Base-by-base conservation (phyloP, 2,888 invertebrate species). In the Drosophila paranaensis region DNA sequence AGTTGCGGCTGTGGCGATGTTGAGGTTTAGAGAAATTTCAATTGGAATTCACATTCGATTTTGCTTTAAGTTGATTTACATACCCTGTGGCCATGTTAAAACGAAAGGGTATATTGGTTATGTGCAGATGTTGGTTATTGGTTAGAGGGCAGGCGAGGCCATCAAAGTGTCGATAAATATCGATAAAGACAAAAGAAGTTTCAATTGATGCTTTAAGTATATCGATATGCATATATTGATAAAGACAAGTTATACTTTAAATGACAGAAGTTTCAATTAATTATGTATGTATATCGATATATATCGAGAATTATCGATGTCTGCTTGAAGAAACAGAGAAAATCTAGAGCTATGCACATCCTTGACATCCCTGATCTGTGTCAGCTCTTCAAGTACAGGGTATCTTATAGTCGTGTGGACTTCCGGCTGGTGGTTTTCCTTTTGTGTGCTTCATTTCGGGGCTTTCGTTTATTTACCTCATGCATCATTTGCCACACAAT, bases 401-500 rank as follows among this genome's bases (percentile, higher is more conserved):
- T 56, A 43, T 6, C 16, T 16, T 2, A 16, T 6, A 33, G 16
- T 35, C 50, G 35, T 35, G 13, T 13, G 2, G 6, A 16, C 16
- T 33, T 9, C 3, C 25, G n/a, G 14, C 25, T 37, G 14, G 14
- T 25, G 37, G 20, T 10, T 27, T 27, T 53, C 37, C 40, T 27
- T 40, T 54, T 16, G 39, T 54, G n/a, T n/a, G 20, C 20, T 54
- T n/a, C 39, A n/a, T 54, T 54, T 54, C 27, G 54, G 54, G 25
- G 33, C 35, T 64, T 50, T 45, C 51, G 60, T 46, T 74, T 77
- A 65, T 77, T 74, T 82, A 61, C 71, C 71, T 65, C 67, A 25
- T 71, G 80, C 80, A 71, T 79, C 70, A 69, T 74, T 71, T 72
- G 71, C 53, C 48, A 5, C 40, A 46, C 14, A 67, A 42, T 48